These are phyloP conservation scores for Drosophila infuscata DNA, from an alignment of 2,888 invertebrate species.

Conservation along the genomic window DNA sequence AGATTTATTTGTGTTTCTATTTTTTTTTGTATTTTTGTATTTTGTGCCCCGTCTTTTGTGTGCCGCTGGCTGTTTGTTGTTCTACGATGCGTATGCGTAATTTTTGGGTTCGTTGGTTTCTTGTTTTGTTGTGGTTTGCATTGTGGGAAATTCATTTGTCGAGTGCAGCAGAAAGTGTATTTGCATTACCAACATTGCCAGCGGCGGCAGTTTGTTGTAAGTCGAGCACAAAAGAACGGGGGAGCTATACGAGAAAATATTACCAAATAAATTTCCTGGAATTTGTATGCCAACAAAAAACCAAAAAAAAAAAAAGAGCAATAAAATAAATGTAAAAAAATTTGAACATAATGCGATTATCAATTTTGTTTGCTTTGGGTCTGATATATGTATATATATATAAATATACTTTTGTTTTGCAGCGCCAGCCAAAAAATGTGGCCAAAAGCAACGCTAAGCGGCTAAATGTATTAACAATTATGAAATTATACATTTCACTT, in stretches of 20 bases:
- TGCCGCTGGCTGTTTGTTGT: slow-evolving; percentile 14
- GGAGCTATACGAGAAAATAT: slow-evolving; percentile 41
- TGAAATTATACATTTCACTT: slow-evolving; percentile 21
- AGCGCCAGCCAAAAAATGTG: slow-evolving; percentile 30
- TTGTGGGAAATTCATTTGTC: slow-evolving; percentile 77
- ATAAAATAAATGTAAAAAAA: slow-evolving; percentile 11
- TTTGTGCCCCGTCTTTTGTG: not conserved
- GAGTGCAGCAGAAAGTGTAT: slow-evolving; percentile 70
- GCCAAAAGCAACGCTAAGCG: slow-evolving; percentile 14
- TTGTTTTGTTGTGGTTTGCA: slow-evolving; percentile 49
- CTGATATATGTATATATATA: not conserved
- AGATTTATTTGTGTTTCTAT: slow-evolving; percentile 5
- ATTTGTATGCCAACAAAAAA: slow-evolving; percentile 23
- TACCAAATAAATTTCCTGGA: slow-evolving; percentile 69
- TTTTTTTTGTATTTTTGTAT: not conserved
- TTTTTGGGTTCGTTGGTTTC: slow-evolving; percentile 46
- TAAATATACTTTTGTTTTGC: slow-evolving; percentile 41
- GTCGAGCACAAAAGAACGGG: slow-evolving; percentile 46
- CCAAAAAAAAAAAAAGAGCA: slow-evolving; percentile 2
- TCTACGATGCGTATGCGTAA: slow-evolving; percentile 72
- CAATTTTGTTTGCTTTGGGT: slow-evolving; percentile 42
- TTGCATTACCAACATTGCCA: slow-evolving; percentile 54
- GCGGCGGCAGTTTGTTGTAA: slow-evolving; percentile 55
- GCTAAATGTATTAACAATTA: slow-evolving; percentile 17
- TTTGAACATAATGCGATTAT: slow-evolving; percentile 56